phyloP scores from a whole-genome alignment of 2,113 vertebrate species.

The Oncorhynchus masou region DNA sequence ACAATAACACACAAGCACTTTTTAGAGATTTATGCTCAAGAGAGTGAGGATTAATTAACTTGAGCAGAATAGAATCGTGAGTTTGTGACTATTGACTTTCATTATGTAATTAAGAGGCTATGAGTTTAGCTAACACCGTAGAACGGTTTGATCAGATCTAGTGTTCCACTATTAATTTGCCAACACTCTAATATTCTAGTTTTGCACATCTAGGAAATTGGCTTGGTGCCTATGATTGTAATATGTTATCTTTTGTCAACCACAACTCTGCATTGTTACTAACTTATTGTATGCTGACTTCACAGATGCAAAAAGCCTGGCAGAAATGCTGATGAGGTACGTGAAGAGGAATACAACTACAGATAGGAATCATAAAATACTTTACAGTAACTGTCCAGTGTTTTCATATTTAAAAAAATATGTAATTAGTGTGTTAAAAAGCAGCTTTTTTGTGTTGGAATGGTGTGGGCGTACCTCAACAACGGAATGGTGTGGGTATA shows the following conservation, averaged over 20 bases:
- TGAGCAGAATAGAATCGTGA: background rate
- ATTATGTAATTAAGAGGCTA: conserved; percentile 12
- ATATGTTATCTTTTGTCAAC: conserved; percentile 37
- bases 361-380: too few species aligned
- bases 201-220: background rate
- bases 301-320: conserved; percentile 98
- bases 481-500: too few species aligned
- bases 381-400: too few species aligned
- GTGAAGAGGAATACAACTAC: conserved; percentile 10
- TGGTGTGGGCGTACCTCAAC: too few species aligned
- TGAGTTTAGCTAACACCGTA: background rate
- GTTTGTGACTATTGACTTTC: background rate
- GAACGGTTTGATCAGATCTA: background rate
- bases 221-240: conserved; percentile 27
- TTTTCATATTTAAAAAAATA: too few species aligned
- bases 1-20: background rate
- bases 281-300: conserved; percentile 72
- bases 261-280: conserved; percentile 36
- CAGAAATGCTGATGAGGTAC: conserved; percentile 99
- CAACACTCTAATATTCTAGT: background rate
- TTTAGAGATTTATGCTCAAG: too few species aligned
- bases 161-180: background rate
- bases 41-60: background rate
- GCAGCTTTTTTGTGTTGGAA: too few species aligned
- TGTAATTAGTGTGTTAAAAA: too few species aligned